These are phyloP conservation scores for Larimichthys polyactis DNA, from an alignment of 2,113 vertebrate species.

Conservation along the genomic window DNA sequence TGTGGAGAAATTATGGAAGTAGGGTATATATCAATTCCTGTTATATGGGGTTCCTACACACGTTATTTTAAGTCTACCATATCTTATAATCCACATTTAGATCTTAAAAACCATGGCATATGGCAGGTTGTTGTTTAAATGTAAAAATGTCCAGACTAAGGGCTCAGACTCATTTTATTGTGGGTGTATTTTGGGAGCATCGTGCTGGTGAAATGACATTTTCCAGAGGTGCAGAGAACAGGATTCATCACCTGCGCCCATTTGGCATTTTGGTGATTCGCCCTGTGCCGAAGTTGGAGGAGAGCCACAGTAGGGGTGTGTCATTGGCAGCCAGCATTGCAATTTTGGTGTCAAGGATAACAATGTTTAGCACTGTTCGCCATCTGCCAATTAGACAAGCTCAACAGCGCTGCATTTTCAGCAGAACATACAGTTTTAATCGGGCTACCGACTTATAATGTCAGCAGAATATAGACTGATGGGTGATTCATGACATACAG, in stretches of 20 bases:
- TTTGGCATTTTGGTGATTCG: constrained; percentile 56
- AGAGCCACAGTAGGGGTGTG: constrained; percentile 15
- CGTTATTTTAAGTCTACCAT: constrained; percentile 7
- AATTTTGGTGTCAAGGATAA: constrained; percentile 39
- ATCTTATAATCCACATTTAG: constrained; percentile 1
- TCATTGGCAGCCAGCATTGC: constrained; percentile 27
- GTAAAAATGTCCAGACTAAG: constrained; percentile 36
- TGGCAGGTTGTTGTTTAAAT: constrained; percentile 18
- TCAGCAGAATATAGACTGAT: constrained; percentile 2
- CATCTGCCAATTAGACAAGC: constrained; percentile 43
- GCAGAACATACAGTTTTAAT: constrained; percentile 16
- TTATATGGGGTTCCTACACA: background rate
- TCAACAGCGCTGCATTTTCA: constrained; percentile 16
- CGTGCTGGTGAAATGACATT: constrained; percentile 42
- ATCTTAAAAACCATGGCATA: background rate
- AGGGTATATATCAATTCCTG: background rate
- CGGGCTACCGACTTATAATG: background rate
- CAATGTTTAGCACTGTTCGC: constrained; percentile 14
- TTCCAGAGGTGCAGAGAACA: constrained; percentile 33
- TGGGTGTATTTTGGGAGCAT: constrained; percentile 19
- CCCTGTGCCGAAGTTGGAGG: constrained; percentile 28
- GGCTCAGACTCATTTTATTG: constrained; percentile 24
- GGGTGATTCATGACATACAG: background rate
- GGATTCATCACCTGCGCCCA: constrained; percentile 43
- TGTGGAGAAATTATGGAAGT: background rate